Evolutionary conservation across 1,140 invertebrate species (phyloP), one percentile per base, ranked within the genome.

Genomic region (Phenacoccus solenopsis): DNA sequence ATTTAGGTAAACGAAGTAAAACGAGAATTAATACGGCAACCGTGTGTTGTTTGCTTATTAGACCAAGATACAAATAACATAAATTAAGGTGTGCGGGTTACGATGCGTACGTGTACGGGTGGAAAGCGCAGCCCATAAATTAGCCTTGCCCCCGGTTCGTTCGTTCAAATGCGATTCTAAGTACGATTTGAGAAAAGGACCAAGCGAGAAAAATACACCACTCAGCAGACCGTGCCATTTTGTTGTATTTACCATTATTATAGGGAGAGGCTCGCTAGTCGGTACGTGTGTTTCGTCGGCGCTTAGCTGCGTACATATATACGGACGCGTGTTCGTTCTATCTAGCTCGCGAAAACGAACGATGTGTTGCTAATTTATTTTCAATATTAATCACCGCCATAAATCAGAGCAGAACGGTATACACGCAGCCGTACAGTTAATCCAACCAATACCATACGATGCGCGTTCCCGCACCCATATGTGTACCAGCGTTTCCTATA

Each of bases 321-420:
- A n/a, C n/a, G n/a, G n/a, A n/a, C n/a, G n/a, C 30, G 30, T 32
- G 13, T 32, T 32, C 30, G 30, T 32, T 7, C 30, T 32, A 32
- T 32, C 5, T 32, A 32, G 3, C 38, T 49, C 20, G 38, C 12
- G 20, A 27, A 64, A 64, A 64, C 59, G 59, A 64, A 27, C 59
- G 59, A 64, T 64, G 20, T 64, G 59, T 64, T 64, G 25, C 59
- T 64, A 64, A 64, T 64, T 64, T 64, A 64, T 64, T 64, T 64
- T 64, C 59, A 64, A 64, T 64, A 64, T 64, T 64, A 64, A 64
- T 64, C 25, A 27, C 59, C 9, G 25, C 59, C 59, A 64, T 64
- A 64, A 64, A 64, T 64, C 59, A 64, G 22, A 64, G 20, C 20
- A 64, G 25, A 20, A 20, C 20, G 22, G 10, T 7, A 64, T 64